A percentile compares a stretch with the other conserved stretches of the same genome.
Evolutionary conservation across 2,797 vertebrate species (phyloP).

Genomic region (Salmo trutta): DNA sequence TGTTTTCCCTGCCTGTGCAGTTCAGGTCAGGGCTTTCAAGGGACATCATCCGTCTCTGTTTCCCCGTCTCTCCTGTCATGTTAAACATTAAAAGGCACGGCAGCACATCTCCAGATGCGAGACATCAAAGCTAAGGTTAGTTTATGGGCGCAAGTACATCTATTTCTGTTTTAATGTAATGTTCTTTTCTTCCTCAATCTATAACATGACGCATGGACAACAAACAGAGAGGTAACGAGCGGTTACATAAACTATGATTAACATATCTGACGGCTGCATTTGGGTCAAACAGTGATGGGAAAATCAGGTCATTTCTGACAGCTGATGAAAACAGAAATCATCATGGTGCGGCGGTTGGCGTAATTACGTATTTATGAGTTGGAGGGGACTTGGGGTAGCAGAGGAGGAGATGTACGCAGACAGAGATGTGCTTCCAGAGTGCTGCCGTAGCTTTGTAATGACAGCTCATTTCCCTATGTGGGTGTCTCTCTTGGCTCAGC

Average conservation of each 20-base stretch:
- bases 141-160: conserved; percentile 56
- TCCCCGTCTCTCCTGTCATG: conserved; percentile 51
- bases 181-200: conserved; percentile 6
- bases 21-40: conserved; percentile 57
- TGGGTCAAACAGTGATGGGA: conserved; percentile 76
- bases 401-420: conserved; percentile 44
- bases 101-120: conserved; percentile 40
- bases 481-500: conserved; percentile 62
- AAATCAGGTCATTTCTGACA: conserved; percentile 82
- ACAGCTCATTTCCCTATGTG: conserved; percentile 73
- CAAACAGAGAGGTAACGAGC: conserved; percentile 48
- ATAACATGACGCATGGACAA: conserved; percentile 42
- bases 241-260: conserved; percentile 77
- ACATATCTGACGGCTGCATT: conserved; percentile 76
- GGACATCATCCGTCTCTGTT: conserved; percentile 47
- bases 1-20: conserved; percentile 42
- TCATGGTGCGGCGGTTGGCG: conserved; percentile 59
- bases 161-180: conserved; percentile 31
- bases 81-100: conserved; percentile 60
- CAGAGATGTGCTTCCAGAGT: conserved; percentile 36
- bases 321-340: conserved; percentile 80
- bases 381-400: conserved; percentile 70
- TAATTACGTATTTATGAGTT: conserved; percentile 81
- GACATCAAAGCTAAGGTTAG: conserved; percentile 60
- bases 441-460: conserved; percentile 57